Evolutionary conservation across 2,113 vertebrate species (phyloP), one percentile per base, ranked within the genome.

Genomic region (Microcebus ravelobensis): DNA sequence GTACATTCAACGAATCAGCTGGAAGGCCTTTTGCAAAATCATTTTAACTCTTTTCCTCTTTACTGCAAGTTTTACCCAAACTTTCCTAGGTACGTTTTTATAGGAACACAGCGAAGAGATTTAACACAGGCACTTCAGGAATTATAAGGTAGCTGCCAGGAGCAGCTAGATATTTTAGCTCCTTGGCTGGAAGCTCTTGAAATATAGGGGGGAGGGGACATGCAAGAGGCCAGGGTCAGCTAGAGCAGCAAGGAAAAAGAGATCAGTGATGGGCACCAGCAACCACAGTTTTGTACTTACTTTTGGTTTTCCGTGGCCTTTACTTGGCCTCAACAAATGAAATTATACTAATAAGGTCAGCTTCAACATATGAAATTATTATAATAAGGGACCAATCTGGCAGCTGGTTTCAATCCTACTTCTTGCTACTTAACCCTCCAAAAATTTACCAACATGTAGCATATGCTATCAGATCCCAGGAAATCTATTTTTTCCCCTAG

Each of bases 121-220:
- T 96, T 86, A 96, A 89, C 23, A 71, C 36, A 85, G 80, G 67
- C 50, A 91, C 27, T 91, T 94, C 20, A 29, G 81, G 73, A 88
- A 52, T 88, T 85, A 94, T n/a, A 96, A 45, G 13, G 42, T 80
- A 94, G 81, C 15, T 91, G 14, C 61, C 91, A 85, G 84, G 20
- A 82, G 31, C 45, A 94, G 87, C 61, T 79, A 90, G 57, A 83
- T 23, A 71, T 94, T 81, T 93, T 97, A 93, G 42, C 83, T 91
- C 79, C 94, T 95, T 84, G 85, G 76, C n/a, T 81, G 65, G 39
- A 92, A 94, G 45, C 9, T 76, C 55, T 27, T 68, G 23, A 65
- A 93, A 45, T 76, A 39, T 0, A 5, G 42, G 2, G 18, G 27
- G 55, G 39, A 45, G 18, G 76, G n/a, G 59, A 3, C 25, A 57